Base-by-base conservation (phyloP, 37 sponge, comb jelly and placozoan species). In the Axinella damicornis region DNA sequence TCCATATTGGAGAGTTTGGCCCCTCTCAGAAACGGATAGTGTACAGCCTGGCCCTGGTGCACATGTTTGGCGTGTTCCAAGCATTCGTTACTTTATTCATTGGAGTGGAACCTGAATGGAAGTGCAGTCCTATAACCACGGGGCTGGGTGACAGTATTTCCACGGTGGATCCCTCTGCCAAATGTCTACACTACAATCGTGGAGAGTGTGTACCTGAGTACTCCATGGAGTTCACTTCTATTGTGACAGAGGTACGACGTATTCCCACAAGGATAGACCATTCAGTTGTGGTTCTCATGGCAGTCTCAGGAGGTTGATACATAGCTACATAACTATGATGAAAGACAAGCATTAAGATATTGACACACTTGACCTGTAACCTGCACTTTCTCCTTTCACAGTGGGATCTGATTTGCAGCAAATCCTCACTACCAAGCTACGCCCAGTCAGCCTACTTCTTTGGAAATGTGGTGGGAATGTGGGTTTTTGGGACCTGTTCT, bases 381-480 rank as follows among this genome's bases (percentile, higher is more conserved):
- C n/a, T n/a, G n/a, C n/a, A n/a, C n/a, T n/a, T n/a, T 18, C 57
- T 56, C 57, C 53, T 28, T 53, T 38, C 59, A 2, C 54, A 84
- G 85, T 84, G 85, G 85, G 65, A 84, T 40, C n/a, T 84, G n/a
- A 39, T 83, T 20, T 83, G 83, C 54, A 32, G 53, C 60, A n/a
- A 39, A 14, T 56, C 73, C 17, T 72, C 53, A 24, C n/a, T 55
- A 53, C 61, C 69, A 21, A 83, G 58, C 30, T 40, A 62, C 6
- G 32, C 85, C 9, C 85, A 84, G 52, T 74, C 76, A 38, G 76
- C 19, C 31, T 75, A 63, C 57, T 78, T 89, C 63, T 27, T 68
- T 40, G 85, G 85, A 37, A 55, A 76, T 36, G 32, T 76, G 31
- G 13, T 84, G 6, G 85, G 85, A 14, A 27, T 57, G 2, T 84